These are phyloP conservation scores for Myotis myotis DNA, from an alignment of 2,797 vertebrate genomes.

Conservation along the genomic window DNA sequence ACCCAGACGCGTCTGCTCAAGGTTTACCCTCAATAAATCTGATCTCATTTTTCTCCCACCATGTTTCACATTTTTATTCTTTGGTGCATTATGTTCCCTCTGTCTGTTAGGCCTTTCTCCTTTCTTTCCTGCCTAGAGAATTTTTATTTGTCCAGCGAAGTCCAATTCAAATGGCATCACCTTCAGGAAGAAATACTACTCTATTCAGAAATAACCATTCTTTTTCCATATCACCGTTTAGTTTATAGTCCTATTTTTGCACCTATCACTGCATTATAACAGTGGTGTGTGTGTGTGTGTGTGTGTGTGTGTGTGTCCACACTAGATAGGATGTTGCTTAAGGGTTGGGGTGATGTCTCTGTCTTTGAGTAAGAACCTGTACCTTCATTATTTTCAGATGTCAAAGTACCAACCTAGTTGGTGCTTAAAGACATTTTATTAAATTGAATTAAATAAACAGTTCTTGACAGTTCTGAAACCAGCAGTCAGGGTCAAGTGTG, in stretches of 20 bases:
- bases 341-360: background rate
- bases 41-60: background rate
- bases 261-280: background rate
- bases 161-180: background rate
- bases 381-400: conserved; percentile 10
- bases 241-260: background rate
- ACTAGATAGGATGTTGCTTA: background rate
- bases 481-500: background rate
- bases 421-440: conserved; percentile 27
- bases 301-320: background rate
- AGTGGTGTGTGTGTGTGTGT: background rate
- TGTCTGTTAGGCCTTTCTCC: background rate
- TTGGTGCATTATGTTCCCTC: background rate
- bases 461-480: conserved; percentile 45
- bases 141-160: background rate
- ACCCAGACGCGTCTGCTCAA: background rate
- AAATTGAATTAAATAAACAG: conserved; percentile 25
- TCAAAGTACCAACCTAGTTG: background rate
- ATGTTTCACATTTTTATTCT: background rate
- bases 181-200: background rate
- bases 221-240: background rate
- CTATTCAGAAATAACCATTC: background rate
- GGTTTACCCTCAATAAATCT: background rate
- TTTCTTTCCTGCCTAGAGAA: background rate
- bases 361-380: background rate